Evolutionary conservation across 2,113 vertebrate genomes (phyloP), one percentile per base, ranked within the genome.

Genomic region (Cheirogaleus medius): DNA sequence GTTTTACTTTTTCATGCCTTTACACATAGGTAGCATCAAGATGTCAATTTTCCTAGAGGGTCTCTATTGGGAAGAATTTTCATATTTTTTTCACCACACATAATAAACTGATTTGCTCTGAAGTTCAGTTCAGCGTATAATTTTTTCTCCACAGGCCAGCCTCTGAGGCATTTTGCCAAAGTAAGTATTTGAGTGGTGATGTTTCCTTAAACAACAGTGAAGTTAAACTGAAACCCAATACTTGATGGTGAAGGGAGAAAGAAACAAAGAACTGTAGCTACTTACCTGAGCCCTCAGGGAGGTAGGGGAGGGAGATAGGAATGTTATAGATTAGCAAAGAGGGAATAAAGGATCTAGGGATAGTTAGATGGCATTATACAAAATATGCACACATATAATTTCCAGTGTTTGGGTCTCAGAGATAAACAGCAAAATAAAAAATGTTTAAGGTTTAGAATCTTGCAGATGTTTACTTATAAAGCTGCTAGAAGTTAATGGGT

Each of bases 131-230:
- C 47, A 91, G 25, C 32, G 8, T 94, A 37, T 60, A 47, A 37
- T 80, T 23, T 91, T 86, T 84, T 89, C 29, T 92, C 56, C 12
- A 34, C n/a, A 71, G 21, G 15, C 13, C 90, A 91, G 58, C 6
- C 20, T 86, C 18, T 64, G 66, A 93, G 56, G 8, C 82, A 83
- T 97, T 91, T 95, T 96, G 18, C 44, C 82, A 91, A 63, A 12
- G 1, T 76, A 80, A 63, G 20, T 84, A 39, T 76, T 54, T 86
- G 49, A 94, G 27, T 39, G 63, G 27, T 87, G 42, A 42, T 1
- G 2, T 92, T 96, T 94, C 71, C 39, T 92, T 82, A 92, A 90
- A 90, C 32, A 78, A 56, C 56, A 69, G 25, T 90, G 27, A 92
- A 82, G 5, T 82, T 69, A 92, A 71, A 68, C 15, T 91, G 47